Evolutionary conservation across 2,797 vertebrate genomes (phyloP), one percentile per base, ranked within the genome.

Genomic region (Uromys caudimaculatus): DNA sequence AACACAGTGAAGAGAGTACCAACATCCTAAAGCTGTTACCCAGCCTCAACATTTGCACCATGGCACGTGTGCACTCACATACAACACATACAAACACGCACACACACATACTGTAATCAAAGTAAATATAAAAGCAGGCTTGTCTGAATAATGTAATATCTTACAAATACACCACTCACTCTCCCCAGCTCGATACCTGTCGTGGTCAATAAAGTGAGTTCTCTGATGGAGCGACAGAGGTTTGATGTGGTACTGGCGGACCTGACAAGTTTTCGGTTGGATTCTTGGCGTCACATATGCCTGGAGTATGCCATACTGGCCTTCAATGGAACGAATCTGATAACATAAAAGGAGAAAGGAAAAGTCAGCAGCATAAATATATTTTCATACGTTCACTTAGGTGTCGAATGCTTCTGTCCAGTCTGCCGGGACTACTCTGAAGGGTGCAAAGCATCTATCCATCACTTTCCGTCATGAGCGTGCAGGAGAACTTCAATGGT

Each of bases 241-340:
- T 97, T 99, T 99, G 97, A 99, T 99, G 97, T 99, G 99, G 97
- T 99, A 99, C 67, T 99, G 99, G 77, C 98, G 99, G 56, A 99
- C 99, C 96, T 99, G 99, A 97, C 99, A 99, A n/a, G 99, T 99
- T 99, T 99, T 99, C 14, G 99, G 99, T 97, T 99, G 99, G 97
- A 99, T 99, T 97, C 99, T 99, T 50, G 99, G 99, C 13, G 99
- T 99, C 90, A 99, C 97, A 16, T 99, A 99, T 0, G 99, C 99
- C 98, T 99, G 99, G 87, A 99, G 99, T 16, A 98, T 99, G 84
- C 99, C 99, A 2, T 99, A 99, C 96, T 99, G 99, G 56, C 99
- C 99, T 98, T 99, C 99, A n/a, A 99, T 99, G 0, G 99, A 99
- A 54, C 99, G 99, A 97, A 99, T 99, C 99, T 99, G 92, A 52